Evolutionary conservation across 2,888 invertebrate genomes (phyloP), one percentile per base, ranked within the genome.

Genomic region (Torymus aiolomorphi): DNA sequence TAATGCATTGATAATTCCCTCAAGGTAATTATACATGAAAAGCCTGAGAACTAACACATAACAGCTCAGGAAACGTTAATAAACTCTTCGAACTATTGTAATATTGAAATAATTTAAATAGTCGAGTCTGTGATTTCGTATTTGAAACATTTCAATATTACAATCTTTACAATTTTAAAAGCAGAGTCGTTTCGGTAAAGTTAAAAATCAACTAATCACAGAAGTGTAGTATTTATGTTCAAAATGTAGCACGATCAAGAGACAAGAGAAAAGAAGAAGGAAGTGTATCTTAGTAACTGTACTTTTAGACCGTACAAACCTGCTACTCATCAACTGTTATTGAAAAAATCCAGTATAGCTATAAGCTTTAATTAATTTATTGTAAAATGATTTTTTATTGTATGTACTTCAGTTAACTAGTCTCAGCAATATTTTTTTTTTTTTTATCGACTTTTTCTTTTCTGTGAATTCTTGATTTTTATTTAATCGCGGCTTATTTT

Each of bases 231-330:
- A 72, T 76, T 63, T 76, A 63, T 16, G 73, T 73, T 78, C 59
- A 78, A 73, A 76, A 73, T 73, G 81, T 76, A 81, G 81, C 78
- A 78, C 76, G 76, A 78, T 73, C 42, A 63, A 65, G 57, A 77
- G 59, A 65, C 2, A 78, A 77, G 24, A 67, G 31, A 52, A 14
- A 59, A 51, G 20, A 51, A 52, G 66, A 72, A 69, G 20, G 12
- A 76, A 72, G 54, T 24, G 69, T 61, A 75, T 70, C 67, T 71
- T 78, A 78, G 81, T 81, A 78, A 71, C 16, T 16, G 63, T 81
- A 76, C 61, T 71, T 67, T 71, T 81, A 81, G 67, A 62, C 12
- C 65, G 62, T 72, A 63, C 65, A 66, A 69, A 72, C n/a, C n/a
- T 59, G 66, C 71, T 80, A 74, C 31, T 76, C 20, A 42, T 76